Conservation (phyloP, 2,113 vertebrate genomes). For the Tragelaphus imberbis region DNA sequence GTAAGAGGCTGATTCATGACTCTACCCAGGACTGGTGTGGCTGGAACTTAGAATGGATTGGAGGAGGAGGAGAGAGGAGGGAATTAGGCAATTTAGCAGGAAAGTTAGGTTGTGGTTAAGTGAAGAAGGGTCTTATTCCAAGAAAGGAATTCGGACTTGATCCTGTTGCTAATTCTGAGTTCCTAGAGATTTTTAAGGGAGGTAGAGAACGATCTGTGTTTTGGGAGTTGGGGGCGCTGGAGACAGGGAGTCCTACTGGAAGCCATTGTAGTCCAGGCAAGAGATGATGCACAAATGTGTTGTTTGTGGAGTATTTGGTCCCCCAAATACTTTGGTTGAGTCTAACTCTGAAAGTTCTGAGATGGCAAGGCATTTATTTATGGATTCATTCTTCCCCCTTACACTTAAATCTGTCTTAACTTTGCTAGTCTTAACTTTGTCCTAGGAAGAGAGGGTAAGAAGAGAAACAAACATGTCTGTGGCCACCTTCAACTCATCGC, state of each 20-base stretch:
- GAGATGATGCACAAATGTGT: not conserved
- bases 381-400: not conserved
- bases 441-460: not conserved
- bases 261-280: not conserved
- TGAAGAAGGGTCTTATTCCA: not conserved
- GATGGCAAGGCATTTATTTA: not conserved
- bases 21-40: fast-evolving
- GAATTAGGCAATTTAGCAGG: not conserved
- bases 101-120: not conserved
- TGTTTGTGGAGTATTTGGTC: not conserved
- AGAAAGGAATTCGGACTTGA: not conserved
- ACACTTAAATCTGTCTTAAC: not conserved
- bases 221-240: not conserved
- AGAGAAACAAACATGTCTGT: not conserved
- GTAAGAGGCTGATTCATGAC: not conserved
- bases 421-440: not conserved
- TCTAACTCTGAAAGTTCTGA: not conserved
- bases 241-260: not conserved
- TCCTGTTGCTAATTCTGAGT: not conserved
- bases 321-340: not conserved
- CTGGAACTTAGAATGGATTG: not conserved
- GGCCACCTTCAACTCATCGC: not conserved
- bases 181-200: not conserved
- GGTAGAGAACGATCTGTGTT: not conserved
- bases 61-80: not conserved